Percentiles rank a stretch among this genome's conserved stretches.
phyloP scores from a whole-genome alignment of 2,113 vertebrate species.

The Pituophis catenifer region DNA sequence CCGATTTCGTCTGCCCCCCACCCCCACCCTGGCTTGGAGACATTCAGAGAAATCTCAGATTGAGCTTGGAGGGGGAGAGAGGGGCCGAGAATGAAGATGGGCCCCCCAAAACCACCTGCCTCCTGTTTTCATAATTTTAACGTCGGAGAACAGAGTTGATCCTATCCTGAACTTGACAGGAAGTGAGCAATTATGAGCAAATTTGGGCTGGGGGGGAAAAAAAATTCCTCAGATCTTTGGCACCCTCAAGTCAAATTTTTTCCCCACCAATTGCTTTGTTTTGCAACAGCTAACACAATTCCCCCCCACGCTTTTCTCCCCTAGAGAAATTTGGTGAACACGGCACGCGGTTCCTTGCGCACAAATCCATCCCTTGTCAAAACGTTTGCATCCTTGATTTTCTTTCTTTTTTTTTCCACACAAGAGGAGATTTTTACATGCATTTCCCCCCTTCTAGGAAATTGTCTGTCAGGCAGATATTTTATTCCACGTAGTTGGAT shows the following conservation, averaged over 20 bases:
- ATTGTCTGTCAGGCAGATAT: neutral
- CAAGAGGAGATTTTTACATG: neutral
- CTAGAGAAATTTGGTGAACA: neutral
- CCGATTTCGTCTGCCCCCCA: neutral
- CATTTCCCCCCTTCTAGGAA: neutral
- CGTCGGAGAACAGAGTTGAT: neutral
- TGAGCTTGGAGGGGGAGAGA: neutral
- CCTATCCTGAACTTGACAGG: neutral
- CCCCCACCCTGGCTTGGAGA: neutral
- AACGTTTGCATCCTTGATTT: neutral
- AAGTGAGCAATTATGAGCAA: neutral
- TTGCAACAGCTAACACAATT: neutral
- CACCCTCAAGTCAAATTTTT: neutral
- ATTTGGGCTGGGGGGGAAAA: neutral
- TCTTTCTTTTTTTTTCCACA: neutral
- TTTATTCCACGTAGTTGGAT: neutral
- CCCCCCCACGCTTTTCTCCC: neutral
- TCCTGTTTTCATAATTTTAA: neutral
- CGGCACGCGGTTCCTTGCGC: neutral
- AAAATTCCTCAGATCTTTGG: neutral
- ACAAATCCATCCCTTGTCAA: neutral
- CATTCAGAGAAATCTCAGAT: neutral
- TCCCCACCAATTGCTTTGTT: neutral
- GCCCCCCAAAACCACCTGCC: neutral
- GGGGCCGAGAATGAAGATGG: neutral